Conservation (phyloP, 2,113 vertebrate species). For the Canis aureus region DNA sequence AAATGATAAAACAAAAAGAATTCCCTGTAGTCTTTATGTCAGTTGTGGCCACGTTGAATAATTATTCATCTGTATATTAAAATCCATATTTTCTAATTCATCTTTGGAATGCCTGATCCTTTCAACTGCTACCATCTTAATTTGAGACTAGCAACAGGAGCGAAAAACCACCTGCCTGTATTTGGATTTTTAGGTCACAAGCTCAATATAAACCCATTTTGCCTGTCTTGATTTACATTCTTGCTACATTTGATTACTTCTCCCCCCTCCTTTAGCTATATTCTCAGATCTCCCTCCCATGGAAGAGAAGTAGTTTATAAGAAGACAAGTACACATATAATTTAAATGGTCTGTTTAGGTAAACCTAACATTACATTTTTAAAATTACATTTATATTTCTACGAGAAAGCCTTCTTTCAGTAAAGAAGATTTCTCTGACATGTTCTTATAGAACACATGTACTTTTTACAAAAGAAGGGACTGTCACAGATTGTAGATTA, state of each 20-base stretch:
- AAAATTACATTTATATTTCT: not conserved
- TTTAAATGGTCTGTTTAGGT: conserved; percentile 8
- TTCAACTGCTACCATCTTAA: not conserved
- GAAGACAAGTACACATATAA: not conserved
- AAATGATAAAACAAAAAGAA: conserved; percentile 8
- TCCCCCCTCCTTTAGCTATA: not conserved
- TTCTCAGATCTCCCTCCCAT: not conserved
- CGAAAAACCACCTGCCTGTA: not conserved
- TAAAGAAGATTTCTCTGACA: conserved; percentile 6
- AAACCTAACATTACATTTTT: not conserved
- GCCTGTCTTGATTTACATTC: not conserved
- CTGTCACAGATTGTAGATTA: not conserved
- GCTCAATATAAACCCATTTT: not conserved
- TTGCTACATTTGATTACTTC: not conserved
- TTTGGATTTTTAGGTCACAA: conserved; percentile 16
- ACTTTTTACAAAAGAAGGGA: conserved; percentile 28
- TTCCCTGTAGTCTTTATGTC: not conserved
- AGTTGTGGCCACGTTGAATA: not conserved
- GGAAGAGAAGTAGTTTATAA: not conserved
- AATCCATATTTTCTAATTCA: not conserved
- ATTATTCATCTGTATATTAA: conserved; percentile 8
- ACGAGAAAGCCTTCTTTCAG: not conserved
- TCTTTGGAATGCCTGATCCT: not conserved
- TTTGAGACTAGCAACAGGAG: not conserved
- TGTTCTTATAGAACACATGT: conserved; percentile 26